Conservation (phyloP, 2,888 invertebrate species). For the Xestia xanthographa region DNA sequence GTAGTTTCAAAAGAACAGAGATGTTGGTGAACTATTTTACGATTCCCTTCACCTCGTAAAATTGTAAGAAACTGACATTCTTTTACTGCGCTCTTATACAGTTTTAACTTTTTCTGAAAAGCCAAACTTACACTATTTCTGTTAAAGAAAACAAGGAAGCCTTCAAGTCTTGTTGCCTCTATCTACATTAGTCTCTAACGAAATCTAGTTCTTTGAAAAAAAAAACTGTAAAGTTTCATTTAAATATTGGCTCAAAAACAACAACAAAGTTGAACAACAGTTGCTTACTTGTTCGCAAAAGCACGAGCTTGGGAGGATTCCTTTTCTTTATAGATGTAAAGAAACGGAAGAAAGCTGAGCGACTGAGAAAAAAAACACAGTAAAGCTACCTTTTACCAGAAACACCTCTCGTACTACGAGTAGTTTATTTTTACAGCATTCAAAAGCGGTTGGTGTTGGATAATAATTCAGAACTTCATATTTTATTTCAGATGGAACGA, state of each 20-base stretch:
- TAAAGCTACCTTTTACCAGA: constrained; percentile 46
- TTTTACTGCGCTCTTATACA: neutral
- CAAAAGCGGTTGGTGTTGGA: constrained; percentile 49
- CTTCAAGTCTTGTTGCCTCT: neutral
- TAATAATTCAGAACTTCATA: constrained; percentile 54
- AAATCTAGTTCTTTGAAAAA: neutral
- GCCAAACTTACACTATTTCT: neutral
- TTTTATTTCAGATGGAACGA: constrained; percentile 48
- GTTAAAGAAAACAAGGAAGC: neutral
- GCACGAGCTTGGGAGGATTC: constrained; percentile 20
- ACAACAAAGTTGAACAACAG: constrained; percentile 42
- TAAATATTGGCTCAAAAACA: constrained; percentile 41
- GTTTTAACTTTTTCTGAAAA: neutral
- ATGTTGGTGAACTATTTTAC: constrained; percentile 19
- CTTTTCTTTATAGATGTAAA: constrained; percentile 55
- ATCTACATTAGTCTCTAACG: neutral
- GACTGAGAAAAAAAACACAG: constrained; percentile 46
- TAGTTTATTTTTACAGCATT: constrained; percentile 60
- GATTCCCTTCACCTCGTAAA: neutral
- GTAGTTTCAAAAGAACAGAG: constrained; percentile 30
- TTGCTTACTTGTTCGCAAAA: constrained; percentile 34
- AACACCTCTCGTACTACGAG: constrained; percentile 49
- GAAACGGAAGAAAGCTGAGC: constrained; percentile 49
- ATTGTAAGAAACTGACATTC: neutral
- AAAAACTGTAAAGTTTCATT: constrained; percentile 20